Percentiles rank a stretch among this genome's conserved stretches.
Evolutionary conservation across 2,888 invertebrate genomes (phyloP).

Genomic region (Aphodius sticticus): DNA sequence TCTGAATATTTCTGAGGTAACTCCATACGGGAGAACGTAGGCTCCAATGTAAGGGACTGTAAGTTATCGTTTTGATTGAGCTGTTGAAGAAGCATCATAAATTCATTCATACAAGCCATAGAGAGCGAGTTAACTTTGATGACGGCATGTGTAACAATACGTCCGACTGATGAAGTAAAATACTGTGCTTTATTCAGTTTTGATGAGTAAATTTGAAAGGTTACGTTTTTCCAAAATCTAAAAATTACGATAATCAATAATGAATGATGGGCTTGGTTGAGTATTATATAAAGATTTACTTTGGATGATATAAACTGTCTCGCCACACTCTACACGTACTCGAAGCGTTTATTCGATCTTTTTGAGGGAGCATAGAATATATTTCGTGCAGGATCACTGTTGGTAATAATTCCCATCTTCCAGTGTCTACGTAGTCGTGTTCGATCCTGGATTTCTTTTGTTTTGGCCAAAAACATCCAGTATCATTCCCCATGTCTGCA

Average conservation of each 20-base stretch:
- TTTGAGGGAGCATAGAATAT: conserved; percentile 53
- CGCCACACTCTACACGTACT: conserved; percentile 59
- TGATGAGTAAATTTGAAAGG: conserved; percentile 54
- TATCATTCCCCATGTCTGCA: conserved; percentile 55
- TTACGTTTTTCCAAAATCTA: conserved; percentile 58
- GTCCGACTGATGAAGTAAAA: conserved; percentile 53
- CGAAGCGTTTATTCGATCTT: conserved; percentile 57
- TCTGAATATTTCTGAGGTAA: conserved; percentile 44
- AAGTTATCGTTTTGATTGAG: conserved; percentile 56
- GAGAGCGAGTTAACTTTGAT: conserved; percentile 55
- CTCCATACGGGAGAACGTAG: conserved; percentile 57
- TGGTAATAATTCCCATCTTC: conserved; percentile 57
- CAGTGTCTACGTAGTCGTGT: conserved; percentile 42
- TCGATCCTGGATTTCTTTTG: conserved; percentile 58
- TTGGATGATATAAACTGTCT: conserved; percentile 57
- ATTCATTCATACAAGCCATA: conserved; percentile 54
- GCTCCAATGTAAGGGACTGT: conserved; percentile 56
- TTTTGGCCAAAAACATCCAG: conserved; percentile 55
- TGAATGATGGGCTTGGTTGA: neutral
- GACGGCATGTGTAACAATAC: conserved; percentile 53
- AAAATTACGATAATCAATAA: conserved; percentile 37
- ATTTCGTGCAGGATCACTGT: conserved; percentile 56
- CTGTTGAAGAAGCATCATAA: conserved; percentile 54
- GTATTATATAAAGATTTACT: conserved; percentile 46
- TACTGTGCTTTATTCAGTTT: conserved; percentile 54